Evolutionary conservation across 2,797 vertebrate genomes (phyloP), one percentile per base, ranked within the genome.

Genomic region (Pachyuromys duprasi): DNA sequence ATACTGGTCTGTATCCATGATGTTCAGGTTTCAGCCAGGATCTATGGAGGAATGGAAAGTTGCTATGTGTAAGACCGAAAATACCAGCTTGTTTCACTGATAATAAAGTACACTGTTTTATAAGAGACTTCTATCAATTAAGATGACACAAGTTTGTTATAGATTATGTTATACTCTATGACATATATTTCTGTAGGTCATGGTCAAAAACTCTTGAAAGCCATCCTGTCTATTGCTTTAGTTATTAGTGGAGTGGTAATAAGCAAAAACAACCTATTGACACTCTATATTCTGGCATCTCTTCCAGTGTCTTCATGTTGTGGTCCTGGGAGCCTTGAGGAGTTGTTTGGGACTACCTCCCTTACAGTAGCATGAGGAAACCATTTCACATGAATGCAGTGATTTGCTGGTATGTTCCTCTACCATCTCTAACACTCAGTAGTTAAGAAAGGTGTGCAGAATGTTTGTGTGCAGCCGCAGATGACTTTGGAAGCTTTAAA

Each of bases 1-100:
- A 33, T 49, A 39, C 13, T 49, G 0, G 8, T 33, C 33, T 12
- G 9, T 0, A 69, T 20, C 13, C 1, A 24, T 0, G 8, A 15
- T 49, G 55, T 67, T 72, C 17, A 17, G 79, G 62, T 26, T 33
- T 20, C 22, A 42, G 3, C 26, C 45, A 55, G 11, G 81, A 36
- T 45, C 36, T n/a, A 26, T 2, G 13, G 17, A 62, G 0, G 26
- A 13, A 5, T 39, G 45, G 36, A n/a, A 7, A 31, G 22, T 65
- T 33, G 75, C 42, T 11, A 2, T 45, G 12, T 76, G 26, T 6
- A 63, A 8, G 18, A 8, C 6, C 33, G 15, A 86, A 79, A 80
- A 70, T 33, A 42, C 26, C 28, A 57, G 74, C 69, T 53, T 36
- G 33, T 45, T 60, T 95, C 81, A 70, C 20, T 62, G 45, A 62